Evolutionary conservation across 1,140 invertebrate genomes (phyloP), one percentile per base, ranked within the genome.

Genomic region (Drosophila grimshawi): DNA sequence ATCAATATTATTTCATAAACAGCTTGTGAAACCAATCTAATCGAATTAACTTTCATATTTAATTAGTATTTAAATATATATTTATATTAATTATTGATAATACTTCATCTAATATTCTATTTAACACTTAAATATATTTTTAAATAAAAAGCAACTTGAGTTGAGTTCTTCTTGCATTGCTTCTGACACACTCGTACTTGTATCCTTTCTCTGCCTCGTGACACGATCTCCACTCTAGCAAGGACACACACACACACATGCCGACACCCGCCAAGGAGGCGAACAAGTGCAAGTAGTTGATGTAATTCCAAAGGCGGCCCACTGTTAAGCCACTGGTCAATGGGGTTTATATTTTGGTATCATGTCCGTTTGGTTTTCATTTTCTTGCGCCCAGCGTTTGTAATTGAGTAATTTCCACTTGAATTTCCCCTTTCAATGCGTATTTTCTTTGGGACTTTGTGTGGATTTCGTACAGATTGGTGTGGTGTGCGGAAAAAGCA

Each of bases 371-470:
- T 69, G 41, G 48, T 62, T 63, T 46, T 69, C 37, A 29, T 64
- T 72, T 66, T 65, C 61, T 53, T 51, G 5, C n/a, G 65, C 35
- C 30, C 11, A 29, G 19, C 19, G 19, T 19, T 64, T 89, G 85
- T 89, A 89, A 89, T 89, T 89, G 86, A 89, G 86, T 89, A 89
- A 89, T 89, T 89, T 89, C 85, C 85, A 89, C 85, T 89, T 89
- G 86, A 89, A 89, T 89, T 89, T 89, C 85, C 85, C 80, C 85
- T 89, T 89, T 89, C 83, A 88, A 77, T 83, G 79, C 73, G 76
- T 73, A 41, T 48, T 81, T 80, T 59, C 52, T 86, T 88, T 74
- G 76, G 77, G 85, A 85, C 85, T 89, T 89, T 89, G 80, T 85
- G 74, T 76, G 85, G 85, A 89, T 89, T 89, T 88, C 66, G 88